Percentiles rank a stretch among this genome's conserved stretches.
Evolutionary conservation across 2,888 invertebrate genomes (phyloP).

Genomic region (Eristalis intricaria): DNA sequence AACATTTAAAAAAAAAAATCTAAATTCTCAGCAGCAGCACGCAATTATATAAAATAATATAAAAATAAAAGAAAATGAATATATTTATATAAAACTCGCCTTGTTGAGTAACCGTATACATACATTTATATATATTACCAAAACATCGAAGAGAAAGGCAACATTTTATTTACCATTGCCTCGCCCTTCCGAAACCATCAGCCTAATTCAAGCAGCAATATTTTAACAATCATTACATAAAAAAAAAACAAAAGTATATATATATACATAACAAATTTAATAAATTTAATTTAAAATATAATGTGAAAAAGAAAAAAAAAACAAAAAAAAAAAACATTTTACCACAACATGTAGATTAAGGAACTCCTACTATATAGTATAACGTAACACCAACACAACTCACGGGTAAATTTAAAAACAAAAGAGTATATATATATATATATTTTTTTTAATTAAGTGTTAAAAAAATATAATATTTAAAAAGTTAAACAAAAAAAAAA

Average conservation of each 20-base stretch:
- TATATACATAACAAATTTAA: background rate
- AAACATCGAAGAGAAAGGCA: constrained; percentile 58
- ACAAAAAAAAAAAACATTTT: background rate
- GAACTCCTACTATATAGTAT: constrained; percentile 31
- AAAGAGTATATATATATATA: constrained; percentile 21
- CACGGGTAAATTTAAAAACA: constrained; percentile 24
- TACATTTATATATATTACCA: background rate
- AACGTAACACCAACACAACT: constrained; percentile 42
- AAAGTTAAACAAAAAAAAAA: constrained; percentile 13
- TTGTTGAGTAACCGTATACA: constrained; percentile 2
- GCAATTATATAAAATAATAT: too few relatives aligned
- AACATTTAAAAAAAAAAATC: too few relatives aligned
- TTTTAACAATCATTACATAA: constrained; percentile 40
- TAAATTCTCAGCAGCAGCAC: background rate
- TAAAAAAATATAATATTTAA: constrained; percentile 13
- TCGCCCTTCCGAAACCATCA: constrained; percentile 31
- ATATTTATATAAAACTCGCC: background rate
- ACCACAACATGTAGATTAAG: constrained; percentile 40
- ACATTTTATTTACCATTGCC: constrained; percentile 29
- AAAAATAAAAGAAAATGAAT: background rate
- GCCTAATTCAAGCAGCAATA: constrained; percentile 56
- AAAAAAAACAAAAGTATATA: background rate
- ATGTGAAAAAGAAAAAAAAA: constrained; percentile 13
- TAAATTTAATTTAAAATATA: constrained; percentile 20
- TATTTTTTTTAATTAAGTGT: constrained; percentile 28